Percentiles rank a stretch among this genome's conserved stretches.
phyloP scores from a whole-genome alignment of 2,797 vertebrate genomes.

The Molossus molossus region DNA sequence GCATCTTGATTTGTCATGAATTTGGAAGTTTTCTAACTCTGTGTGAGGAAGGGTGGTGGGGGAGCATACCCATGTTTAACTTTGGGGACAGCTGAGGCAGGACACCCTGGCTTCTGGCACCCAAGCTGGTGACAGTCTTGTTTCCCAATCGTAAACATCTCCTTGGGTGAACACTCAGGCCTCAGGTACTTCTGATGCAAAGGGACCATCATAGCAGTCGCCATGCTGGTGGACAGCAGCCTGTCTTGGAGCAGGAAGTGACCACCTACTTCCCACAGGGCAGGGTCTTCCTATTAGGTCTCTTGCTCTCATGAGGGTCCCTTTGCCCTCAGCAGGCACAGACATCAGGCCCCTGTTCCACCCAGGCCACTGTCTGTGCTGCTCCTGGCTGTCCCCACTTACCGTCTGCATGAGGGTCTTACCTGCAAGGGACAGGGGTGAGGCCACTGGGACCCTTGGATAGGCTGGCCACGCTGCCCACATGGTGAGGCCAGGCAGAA shows the following conservation, averaged over 20 bases:
- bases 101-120: not conserved
- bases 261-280: not conserved
- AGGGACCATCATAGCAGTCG: accelerated
- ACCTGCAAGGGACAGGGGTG: not conserved
- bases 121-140: not conserved
- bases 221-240: not conserved
- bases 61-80: not conserved
- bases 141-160: not conserved
- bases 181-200: not conserved
- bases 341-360: accelerated
- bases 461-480: not conserved
- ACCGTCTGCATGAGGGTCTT: not conserved
- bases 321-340: accelerated
- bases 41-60: not conserved
- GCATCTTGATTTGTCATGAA: not conserved
- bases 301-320: not conserved
- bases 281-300: not conserved
- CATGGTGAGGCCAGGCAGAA: accelerated
- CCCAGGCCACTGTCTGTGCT: not conserved
- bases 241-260: not conserved
- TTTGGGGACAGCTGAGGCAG: not conserved
- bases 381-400: accelerated
- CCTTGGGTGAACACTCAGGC: no score
- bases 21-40: not conserved
- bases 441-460: not conserved